phyloP scores from a whole-genome alignment of 2,888 invertebrate genomes.

The Sinhomidia bicolor region DNA sequence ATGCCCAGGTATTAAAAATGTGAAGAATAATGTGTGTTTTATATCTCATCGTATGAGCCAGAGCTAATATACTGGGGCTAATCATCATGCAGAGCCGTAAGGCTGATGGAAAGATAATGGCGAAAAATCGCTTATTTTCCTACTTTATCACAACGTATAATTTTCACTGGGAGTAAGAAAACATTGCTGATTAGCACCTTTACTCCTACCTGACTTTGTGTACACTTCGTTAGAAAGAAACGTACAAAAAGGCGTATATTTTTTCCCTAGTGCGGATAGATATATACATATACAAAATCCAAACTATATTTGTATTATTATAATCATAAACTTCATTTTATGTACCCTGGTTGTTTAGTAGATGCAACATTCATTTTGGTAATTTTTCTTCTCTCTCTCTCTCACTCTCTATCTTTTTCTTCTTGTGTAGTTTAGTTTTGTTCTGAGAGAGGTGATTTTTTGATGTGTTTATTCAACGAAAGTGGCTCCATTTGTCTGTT shows the following conservation, averaged over 20 bases:
- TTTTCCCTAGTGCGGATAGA: no score
- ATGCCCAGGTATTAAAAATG: not conserved
- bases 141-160: conserved; percentile 63
- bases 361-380: not conserved
- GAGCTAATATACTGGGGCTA: conserved; percentile 16
- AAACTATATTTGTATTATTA: no score
- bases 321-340: no score
- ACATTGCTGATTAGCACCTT: conserved; percentile 69
- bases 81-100: conserved; percentile 60
- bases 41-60: not conserved
- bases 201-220: conserved; percentile 55
- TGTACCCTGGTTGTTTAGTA: no score
- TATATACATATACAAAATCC: no score
- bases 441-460: conserved; percentile 60
- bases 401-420: not conserved
- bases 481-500: conserved; percentile 6
- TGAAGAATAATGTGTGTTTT: conserved; percentile 1
- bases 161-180: conserved; percentile 60
- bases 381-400: no score
- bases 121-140: conserved; percentile 68
- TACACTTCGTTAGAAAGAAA: conserved; percentile 2
- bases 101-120: conserved; percentile 68
- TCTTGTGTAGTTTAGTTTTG: not conserved
- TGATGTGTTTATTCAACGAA: conserved; percentile 65
- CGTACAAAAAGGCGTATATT: not conserved